phyloP scores from a whole-genome alignment of 1,140 invertebrate genomes.

The Radopholus similis region DNA sequence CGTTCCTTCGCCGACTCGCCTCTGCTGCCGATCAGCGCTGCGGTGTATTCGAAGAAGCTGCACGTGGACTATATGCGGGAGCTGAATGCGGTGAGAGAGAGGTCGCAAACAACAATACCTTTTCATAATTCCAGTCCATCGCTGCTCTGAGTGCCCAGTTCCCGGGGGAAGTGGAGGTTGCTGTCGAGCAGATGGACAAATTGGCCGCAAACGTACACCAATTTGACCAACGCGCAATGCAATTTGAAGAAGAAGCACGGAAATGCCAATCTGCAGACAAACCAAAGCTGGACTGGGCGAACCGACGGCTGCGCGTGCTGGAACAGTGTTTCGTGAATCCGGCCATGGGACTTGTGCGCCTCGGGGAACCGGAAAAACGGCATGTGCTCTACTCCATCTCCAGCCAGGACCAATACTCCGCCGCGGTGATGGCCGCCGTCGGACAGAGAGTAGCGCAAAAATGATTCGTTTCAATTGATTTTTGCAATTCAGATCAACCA shows the following conservation, averaged over 20 bases:
- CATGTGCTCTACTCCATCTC: slow-evolving; percentile 50
- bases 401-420: slow-evolving; percentile 39
- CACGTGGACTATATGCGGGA: slow-evolving; percentile 31
- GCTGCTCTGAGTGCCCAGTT: background rate
- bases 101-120: background rate
- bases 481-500: background rate
- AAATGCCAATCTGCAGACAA: slow-evolving; percentile 1
- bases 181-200: slow-evolving; percentile 14
- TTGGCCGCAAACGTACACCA: slow-evolving; percentile 12
- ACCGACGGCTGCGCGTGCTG: slow-evolving; percentile 38
- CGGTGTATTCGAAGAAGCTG: slow-evolving; percentile 31
- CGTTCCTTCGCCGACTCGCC: slow-evolving; percentile 60
- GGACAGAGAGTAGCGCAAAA: slow-evolving; percentile 33
- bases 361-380: slow-evolving; percentile 11
- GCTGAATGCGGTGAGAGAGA: slow-evolving; percentile 24
- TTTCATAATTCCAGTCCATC: background rate
- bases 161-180: slow-evolving; percentile 9
- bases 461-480: background rate
- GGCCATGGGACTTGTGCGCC: slow-evolving; percentile 2
- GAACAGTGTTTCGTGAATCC: slow-evolving; percentile 56
- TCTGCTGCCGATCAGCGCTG: slow-evolving; percentile 60
- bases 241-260: slow-evolving; percentile 30
- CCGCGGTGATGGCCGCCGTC: slow-evolving; percentile 40
- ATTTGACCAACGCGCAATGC: slow-evolving; percentile 25
- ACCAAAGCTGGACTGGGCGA: slow-evolving; percentile 7